phyloP scores from a whole-genome alignment of 2,113 vertebrate genomes.

The Macaca mulatta region DNA sequence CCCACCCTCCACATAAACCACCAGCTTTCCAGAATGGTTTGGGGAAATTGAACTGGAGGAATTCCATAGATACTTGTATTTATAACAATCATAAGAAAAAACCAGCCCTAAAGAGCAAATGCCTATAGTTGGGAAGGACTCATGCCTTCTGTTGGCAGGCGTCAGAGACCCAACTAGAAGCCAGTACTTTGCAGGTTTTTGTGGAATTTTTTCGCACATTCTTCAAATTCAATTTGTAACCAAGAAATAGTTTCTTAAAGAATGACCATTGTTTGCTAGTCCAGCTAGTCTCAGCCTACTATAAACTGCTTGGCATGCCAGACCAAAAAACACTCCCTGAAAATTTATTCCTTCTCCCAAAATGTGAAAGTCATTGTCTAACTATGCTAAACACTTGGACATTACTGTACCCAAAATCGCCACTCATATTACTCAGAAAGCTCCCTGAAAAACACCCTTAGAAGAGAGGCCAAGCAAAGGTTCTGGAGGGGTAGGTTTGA shows the following conservation, averaged over 20 bases:
- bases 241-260: slow-evolving; percentile 66
- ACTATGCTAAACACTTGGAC: slow-evolving; percentile 25
- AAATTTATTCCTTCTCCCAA: slow-evolving; percentile 60
- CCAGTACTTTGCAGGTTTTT: not conserved
- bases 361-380: slow-evolving; percentile 59
- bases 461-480: not conserved
- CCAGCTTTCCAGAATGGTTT: not conserved
- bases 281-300: slow-evolving; percentile 56
- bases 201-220: slow-evolving; percentile 69
- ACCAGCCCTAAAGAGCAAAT: not conserved
- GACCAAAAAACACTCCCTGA: slow-evolving; percentile 15
- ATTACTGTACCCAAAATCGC: not conserved
- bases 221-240: slow-evolving; percentile 61
- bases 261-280: slow-evolving; percentile 52
- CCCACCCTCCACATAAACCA: not conserved
- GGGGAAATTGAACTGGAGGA: not conserved
- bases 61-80: not conserved
- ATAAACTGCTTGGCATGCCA: slow-evolving; percentile 37
- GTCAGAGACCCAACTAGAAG: not conserved
- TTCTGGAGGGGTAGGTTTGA: fast-evolving
- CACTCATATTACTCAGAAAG: slow-evolving; percentile 3
- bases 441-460: slow-evolving; percentile 31
- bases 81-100: not conserved
- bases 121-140: too few relatives aligned
- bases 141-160: not conserved